These are phyloP conservation scores for Tachypleus tridentatus DNA, from an alignment of 1,140 invertebrate species.

Conservation along the genomic window DNA sequence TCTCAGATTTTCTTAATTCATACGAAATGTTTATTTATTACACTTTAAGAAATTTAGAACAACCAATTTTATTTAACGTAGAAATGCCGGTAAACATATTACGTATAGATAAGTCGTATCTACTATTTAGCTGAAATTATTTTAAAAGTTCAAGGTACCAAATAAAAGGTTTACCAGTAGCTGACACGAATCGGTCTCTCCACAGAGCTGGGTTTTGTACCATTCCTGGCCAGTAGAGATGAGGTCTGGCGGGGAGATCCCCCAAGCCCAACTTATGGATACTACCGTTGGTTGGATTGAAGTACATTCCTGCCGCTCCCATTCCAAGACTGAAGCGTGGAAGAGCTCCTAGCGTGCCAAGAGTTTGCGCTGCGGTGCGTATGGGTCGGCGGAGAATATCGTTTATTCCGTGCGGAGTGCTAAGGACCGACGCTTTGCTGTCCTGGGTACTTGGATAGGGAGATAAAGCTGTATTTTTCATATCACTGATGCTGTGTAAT, in stretches of 20 bases:
- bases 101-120: too few relatives aligned
- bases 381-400: constrained; percentile 80
- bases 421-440: not conserved
- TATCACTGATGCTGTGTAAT: constrained; percentile 86
- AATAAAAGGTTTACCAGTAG: constrained; percentile 51
- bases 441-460: constrained; percentile 1
- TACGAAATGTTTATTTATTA: too few relatives aligned
- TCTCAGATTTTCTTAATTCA: too few relatives aligned
- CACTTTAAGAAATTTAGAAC: too few relatives aligned
- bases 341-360: constrained; percentile 19
- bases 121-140: too few relatives aligned
- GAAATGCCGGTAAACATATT: too few relatives aligned
- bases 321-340: constrained; percentile 37
- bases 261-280: constrained; percentile 21
- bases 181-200: constrained; percentile 27
- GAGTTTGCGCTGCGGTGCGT: constrained; percentile 24
- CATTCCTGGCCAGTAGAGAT: constrained; percentile 86
- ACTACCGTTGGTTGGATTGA: constrained; percentile 37
- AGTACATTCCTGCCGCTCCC: constrained; percentile 35
- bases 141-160: too few relatives aligned
- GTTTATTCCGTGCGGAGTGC: constrained; percentile 87
- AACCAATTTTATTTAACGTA: too few relatives aligned
- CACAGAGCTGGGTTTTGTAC: constrained; percentile 51
- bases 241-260: constrained; percentile 46
- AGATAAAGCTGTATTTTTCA: constrained; percentile 36